phyloP scores from a whole-genome alignment of 1,140 invertebrate species.

The Paracyclopina nana region DNA sequence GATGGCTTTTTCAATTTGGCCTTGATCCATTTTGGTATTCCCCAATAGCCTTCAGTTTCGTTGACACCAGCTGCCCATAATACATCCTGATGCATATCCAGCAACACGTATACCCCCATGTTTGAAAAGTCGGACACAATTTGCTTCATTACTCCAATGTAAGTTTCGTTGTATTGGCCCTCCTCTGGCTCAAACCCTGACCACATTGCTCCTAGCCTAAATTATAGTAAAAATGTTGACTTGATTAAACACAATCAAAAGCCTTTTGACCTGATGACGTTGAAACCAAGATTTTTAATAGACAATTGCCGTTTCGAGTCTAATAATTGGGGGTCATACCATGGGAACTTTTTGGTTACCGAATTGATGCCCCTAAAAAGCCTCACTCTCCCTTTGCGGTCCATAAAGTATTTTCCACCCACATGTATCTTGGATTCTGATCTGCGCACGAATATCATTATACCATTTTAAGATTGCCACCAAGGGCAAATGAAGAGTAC shows the following conservation, averaged over 20 bases:
- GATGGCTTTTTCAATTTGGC: background rate
- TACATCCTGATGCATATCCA: slow-evolving; percentile 11
- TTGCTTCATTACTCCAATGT: background rate
- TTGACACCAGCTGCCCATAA: background rate
- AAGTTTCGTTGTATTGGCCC: background rate
- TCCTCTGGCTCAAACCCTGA: background rate
- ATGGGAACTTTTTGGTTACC: background rate
- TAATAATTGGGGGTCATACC: background rate
- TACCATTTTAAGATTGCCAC: no score
- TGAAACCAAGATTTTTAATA: background rate
- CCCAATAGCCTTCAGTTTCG: background rate
- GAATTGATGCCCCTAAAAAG: background rate
- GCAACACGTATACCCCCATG: background rate
- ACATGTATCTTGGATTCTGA: no score
- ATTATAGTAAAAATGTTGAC: no score
- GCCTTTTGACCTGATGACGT: no score
- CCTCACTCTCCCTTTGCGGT: background rate
- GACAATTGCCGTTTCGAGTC: background rate
- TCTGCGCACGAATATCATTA: no score
- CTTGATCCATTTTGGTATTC: slow-evolving; percentile 7
- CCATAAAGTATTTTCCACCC: no score
- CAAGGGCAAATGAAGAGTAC: no score
- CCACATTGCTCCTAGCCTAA: background rate
- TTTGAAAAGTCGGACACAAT: background rate
- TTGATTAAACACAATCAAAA: no score